Percentiles rank a stretch among this genome's conserved stretches.
Evolutionary conservation across 2,113 vertebrate species (phyloP).

Genomic region (Hydrochoerus hydrochaeris): DNA sequence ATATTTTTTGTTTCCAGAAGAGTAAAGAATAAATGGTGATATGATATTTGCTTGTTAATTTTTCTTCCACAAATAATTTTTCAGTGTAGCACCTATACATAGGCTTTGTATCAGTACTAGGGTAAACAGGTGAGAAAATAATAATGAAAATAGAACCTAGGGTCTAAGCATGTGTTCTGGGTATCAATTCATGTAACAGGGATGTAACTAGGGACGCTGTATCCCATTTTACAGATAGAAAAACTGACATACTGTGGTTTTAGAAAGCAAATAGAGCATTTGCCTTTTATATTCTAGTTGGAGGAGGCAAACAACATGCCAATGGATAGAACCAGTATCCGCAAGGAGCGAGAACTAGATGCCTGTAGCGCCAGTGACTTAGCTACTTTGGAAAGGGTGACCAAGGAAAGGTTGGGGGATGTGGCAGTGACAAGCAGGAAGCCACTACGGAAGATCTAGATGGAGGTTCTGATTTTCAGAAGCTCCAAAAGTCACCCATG

Average conservation of each 20-base stretch:
- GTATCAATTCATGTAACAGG: neutral
- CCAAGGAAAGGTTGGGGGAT: too few species aligned
- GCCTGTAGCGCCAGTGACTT: rapidly evolving
- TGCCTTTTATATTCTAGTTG: neutral
- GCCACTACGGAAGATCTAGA: neutral
- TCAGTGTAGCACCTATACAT: neutral
- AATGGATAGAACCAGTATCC: neutral
- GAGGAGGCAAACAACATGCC: neutral
- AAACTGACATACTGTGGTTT: neutral
- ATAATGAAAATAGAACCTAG: neutral
- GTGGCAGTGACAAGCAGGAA: neutral
- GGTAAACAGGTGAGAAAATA: neutral
- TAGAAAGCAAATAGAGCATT: neutral
- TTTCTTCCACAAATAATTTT: neutral
- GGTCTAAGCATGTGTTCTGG: neutral
- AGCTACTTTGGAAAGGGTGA: neutral
- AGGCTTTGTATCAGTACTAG: neutral
- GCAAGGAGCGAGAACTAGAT: neutral
- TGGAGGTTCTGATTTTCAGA: neutral
- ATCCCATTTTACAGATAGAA: neutral
- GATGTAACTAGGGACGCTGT: neutral
- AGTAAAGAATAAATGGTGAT: neutral
- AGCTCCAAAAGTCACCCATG: neutral
- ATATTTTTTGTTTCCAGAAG: neutral
- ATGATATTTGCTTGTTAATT: neutral